Evolutionary conservation across 2,113 vertebrate genomes (phyloP).

Genomic region (Amazona guildingii): DNA sequence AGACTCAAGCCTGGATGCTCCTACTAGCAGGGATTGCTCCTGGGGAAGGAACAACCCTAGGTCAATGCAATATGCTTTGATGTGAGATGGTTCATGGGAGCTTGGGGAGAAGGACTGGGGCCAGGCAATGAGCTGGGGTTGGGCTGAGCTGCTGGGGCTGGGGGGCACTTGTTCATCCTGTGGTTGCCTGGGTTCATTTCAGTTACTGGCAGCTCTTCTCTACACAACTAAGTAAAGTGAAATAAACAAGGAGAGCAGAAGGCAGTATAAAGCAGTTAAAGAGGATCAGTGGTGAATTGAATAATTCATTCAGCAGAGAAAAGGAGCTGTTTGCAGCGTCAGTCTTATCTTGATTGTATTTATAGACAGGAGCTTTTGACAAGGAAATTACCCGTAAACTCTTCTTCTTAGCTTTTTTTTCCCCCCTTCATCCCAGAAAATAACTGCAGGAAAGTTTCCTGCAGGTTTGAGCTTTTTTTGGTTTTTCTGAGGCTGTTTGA

Average conservation of each 20-base stretch:
- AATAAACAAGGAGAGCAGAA: conserved; percentile 57
- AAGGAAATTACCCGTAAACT: conserved; percentile 71
- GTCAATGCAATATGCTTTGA: background rate
- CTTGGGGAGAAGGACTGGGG: background rate
- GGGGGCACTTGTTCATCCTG: conserved; percentile 9
- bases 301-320: conserved; percentile 70
- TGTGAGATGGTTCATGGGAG: background rate
- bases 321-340: conserved; percentile 62
- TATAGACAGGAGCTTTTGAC: conserved; percentile 70
- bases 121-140: background rate
- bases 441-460: conserved; percentile 1
- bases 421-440: background rate
- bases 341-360: conserved; percentile 65
- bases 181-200: conserved; percentile 31
- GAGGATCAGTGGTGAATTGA: conserved; percentile 64
- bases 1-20: background rate
- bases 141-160: background rate
- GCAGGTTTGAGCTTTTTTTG: background rate
- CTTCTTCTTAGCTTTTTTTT: background rate
- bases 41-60: background rate
- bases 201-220: background rate
- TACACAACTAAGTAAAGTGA: conserved; percentile 46
- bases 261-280: conserved; percentile 59
- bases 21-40: background rate
- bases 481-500: background rate